Base-by-base conservation (phyloP, 2,113 vertebrate genomes). In the Nyctereutes procyonoides region DNA sequence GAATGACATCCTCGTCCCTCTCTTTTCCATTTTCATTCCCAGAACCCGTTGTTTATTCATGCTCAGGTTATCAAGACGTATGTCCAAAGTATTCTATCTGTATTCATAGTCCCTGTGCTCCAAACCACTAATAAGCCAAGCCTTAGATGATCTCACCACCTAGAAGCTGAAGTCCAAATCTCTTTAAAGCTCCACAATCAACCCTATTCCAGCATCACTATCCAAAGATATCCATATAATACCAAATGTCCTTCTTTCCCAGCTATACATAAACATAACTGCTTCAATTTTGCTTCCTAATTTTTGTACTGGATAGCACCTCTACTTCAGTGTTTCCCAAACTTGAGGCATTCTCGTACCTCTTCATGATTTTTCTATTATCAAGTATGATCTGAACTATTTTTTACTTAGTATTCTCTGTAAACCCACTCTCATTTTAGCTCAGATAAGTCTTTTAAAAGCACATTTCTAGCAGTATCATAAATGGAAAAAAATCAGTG, bases 361-460 rank as follows among this genome's bases (percentile, higher is more conserved):
- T 77, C 14, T 26, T 77, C 43, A 55, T 60, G 58, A 85, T 19
- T 85, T 84, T 71, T 81, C 55, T 48, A 71, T 82, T 83, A 60
- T 11, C 71, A 83, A 11, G 69, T 55, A 35, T 28, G 19, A 71
- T 51, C 60, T 14, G 26, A 86, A 90, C 55, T 56, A 65, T 17
- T 60, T 83, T 88, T 88, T 71, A 81, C 28, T 74, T 91, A 81
- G 8, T 43, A 58, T 81, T 86, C 51, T 81, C 55, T 71, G 2
- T 88, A 85, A 92, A 88, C 22, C 12, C 20, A 65, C 10, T 76
- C 9, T 71, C 51, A 60, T n/a, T 76, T 80, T 63, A 76, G 43
- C 16, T 88, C 38, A 88, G 43, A 14, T 84, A 81, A 93, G 56
- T 63, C 87, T 69, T 95, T 91, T 38, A 93, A 96, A 91, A n/a